A percentile compares a stretch with the other conserved stretches of the same genome.
These are phyloP conservation scores for Buphagus erythrorhynchus DNA, from an alignment of 2,797 vertebrate genomes.

Conservation along the genomic window DNA sequence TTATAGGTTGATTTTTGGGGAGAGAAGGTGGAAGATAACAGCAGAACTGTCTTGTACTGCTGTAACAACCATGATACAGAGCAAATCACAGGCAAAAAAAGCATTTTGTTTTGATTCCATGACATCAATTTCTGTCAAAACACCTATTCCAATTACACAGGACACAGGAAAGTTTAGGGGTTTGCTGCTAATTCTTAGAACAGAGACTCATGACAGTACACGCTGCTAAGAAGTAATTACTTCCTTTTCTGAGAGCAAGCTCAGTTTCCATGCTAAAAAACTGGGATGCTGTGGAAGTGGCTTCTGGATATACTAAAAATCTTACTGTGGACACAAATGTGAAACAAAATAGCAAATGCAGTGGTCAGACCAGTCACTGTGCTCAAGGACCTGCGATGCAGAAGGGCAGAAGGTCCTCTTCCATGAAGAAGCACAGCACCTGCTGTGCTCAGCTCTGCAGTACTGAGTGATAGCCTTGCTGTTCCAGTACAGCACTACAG, in stretches of 20 bases:
- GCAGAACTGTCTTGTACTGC: slow-evolving; percentile 7
- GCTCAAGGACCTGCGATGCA: background rate
- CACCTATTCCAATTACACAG: background rate
- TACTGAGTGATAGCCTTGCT: background rate
- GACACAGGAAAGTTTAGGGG: background rate
- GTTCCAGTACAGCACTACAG: background rate
- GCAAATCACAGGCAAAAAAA: background rate
- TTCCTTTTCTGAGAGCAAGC: background rate
- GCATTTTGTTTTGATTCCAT: slow-evolving; percentile 5
- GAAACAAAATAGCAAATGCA: background rate
- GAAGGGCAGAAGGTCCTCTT: background rate
- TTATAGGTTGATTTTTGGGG: background rate
- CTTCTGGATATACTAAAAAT: background rate
- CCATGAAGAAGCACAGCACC: no score
- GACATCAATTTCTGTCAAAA: background rate
- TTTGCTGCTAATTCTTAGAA: background rate
- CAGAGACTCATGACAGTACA: background rate
- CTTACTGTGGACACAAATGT: background rate
- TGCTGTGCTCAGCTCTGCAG: background rate
- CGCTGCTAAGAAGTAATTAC: background rate
- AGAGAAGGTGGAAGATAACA: slow-evolving; percentile 8
- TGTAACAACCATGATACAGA: background rate
- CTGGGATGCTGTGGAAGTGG: background rate
- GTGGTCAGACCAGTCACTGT: background rate
- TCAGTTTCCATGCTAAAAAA: background rate